Base-by-base conservation (phyloP, 23 tunicate species). In the Phallusia fumigata region DNA sequence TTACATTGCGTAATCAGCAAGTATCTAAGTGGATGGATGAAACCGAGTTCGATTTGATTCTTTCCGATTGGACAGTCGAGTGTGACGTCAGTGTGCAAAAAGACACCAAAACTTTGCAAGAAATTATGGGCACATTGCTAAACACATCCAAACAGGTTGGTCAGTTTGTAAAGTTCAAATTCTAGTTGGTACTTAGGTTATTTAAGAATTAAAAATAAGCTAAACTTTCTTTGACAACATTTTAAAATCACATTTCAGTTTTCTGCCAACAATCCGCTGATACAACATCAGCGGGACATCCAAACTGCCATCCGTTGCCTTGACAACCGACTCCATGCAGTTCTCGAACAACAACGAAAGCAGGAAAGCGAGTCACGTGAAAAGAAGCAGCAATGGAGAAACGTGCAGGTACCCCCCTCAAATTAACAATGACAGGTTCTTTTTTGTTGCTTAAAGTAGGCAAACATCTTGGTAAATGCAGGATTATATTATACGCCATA, bases 1-100 rank as follows among this genome's bases (percentile, higher is more conserved):
- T 75, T 31, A 18, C 18, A 10, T 40, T 40, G 47, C 10, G 47
- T 10, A 58, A 1, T 6, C 28, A 86, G 90, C 33, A 52, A 13
- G 47, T 75, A 0, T 34, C 85, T 30, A 52, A 86, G 74, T 86
- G 90, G 90, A 30, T 86, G 58, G 45, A 80, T 52, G 35, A 36
- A 21, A 31, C 74, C 30, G 87, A 80, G 28, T 86, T 86, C 33
- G 58, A 86, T 74, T 5, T 80, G 33, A n/a, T 86, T 19, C 76
- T 86, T 30, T 40, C 81, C 81, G 85, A 86, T 75, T 86, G 90
- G 90, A 79, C 90, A 24, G 81, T 1, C 3, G 85, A 86, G 30
- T 19, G 36, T 79, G 89, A 84, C 77, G 82, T 12, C 30, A 31
- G 16, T 30, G 32, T 53, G 33, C 36, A 80, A 69, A 21, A 21